A percentile compares a stretch with the other conserved stretches of the same genome.
phyloP scores from a whole-genome alignment of 2,797 vertebrate species.

The Serranus cabrilla region DNA sequence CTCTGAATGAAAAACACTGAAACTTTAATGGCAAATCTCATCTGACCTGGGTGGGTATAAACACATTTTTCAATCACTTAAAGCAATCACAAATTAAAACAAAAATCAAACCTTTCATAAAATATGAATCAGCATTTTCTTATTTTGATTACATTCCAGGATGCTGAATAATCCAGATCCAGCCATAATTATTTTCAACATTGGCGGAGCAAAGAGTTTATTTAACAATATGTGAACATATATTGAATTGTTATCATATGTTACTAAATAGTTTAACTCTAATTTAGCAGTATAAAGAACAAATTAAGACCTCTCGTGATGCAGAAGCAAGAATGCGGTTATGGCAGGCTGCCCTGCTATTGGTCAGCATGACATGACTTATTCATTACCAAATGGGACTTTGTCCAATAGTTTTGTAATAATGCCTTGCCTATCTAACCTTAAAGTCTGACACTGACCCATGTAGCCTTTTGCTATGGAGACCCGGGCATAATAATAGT shows the following conservation, averaged over 20 bases:
- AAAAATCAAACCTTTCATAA: background rate
- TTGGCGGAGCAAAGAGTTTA: background rate
- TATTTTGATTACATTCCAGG: background rate
- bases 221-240: background rate
- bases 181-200: background rate
- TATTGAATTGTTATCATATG: background rate
- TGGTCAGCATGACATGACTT: constrained; percentile 17
- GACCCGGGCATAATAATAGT: constrained; percentile 80
- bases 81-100: background rate
- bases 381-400: constrained; percentile 22
- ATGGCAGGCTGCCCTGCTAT: constrained; percentile 18
- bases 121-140: background rate
- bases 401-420: constrained; percentile 48
- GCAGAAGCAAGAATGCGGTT: background rate
- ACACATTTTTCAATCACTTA: constrained; percentile 1
- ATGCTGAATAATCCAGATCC: background rate
- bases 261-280: background rate
- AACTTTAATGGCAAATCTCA: background rate
- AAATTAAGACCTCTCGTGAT: constrained; percentile 8
- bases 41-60: background rate
- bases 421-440: constrained; percentile 55
- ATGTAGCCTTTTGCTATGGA: constrained; percentile 67
- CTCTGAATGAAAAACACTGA: constrained; percentile 4
- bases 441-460: constrained; percentile 61
- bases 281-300: background rate